A percentile compares a stretch with the other conserved stretches of the same genome.
These are phyloP conservation scores for Chymomyza procnemis DNA, from an alignment of 2,888 invertebrate species.

Conservation along the genomic window DNA sequence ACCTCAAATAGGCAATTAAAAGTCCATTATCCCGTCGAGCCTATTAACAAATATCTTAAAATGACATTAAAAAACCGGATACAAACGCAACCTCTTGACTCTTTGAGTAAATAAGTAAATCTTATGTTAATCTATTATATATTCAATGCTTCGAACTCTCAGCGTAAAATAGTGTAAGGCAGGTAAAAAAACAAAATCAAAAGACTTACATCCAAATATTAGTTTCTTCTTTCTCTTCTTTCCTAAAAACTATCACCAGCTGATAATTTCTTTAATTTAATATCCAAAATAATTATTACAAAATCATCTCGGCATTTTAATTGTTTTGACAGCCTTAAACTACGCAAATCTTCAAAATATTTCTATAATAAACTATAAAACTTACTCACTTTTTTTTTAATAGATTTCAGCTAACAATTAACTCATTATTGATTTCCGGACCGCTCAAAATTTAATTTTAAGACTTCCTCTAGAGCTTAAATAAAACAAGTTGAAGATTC, in stretches of 20 bases:
- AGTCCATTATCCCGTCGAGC: neutral
- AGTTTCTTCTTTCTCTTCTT: neutral
- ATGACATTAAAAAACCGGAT: neutral
- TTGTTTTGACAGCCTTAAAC: neutral
- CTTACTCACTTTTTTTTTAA: neutral
- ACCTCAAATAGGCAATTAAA: no score
- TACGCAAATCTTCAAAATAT: neutral
- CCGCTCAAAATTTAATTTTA: neutral
- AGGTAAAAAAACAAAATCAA: neutral
- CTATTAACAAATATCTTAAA: neutral
- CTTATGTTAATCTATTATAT: no score
- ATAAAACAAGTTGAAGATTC: neutral
- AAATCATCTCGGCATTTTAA: neutral
- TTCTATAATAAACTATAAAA: neutral
- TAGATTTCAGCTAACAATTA: neutral
- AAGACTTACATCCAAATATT: neutral
- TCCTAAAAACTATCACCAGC: neutral
- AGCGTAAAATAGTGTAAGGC: neutral
- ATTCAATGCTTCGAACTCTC: no score
- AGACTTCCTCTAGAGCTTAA: neutral
- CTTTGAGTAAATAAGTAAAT: neutral
- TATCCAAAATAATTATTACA: neutral
- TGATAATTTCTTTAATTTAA: neutral
- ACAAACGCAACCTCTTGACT: neutral
- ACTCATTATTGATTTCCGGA: neutral